Percentiles rank a stretch among this genome's conserved stretches.
phyloP scores from a whole-genome alignment of 2,888 invertebrate species.

The Laspeyria flexula region DNA sequence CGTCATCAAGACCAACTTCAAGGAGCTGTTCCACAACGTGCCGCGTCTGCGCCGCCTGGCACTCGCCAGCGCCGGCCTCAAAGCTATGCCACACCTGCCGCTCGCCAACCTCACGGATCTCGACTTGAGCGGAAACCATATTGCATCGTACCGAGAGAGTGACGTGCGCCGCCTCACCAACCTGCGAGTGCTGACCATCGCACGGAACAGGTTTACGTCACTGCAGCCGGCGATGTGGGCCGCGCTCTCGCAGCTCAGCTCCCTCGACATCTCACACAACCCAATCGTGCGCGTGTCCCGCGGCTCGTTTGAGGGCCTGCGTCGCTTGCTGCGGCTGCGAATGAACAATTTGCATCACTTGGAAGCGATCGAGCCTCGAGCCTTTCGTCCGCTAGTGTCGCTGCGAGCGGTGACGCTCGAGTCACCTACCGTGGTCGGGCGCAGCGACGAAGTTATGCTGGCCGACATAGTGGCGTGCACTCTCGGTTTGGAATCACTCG shows the following conservation, averaged over 20 bases:
- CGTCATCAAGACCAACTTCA: constrained; percentile 91
- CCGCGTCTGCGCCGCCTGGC: constrained; percentile 89
- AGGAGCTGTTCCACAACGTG: constrained; percentile 92
- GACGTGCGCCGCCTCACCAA: constrained; percentile 88
- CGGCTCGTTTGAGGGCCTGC: constrained; percentile 88
- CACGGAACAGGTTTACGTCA: constrained; percentile 89
- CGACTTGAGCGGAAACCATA: constrained; percentile 90
- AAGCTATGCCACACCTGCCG: constrained; percentile 88
- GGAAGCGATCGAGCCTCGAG: constrained; percentile 89
- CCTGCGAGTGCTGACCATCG: constrained; percentile 89
- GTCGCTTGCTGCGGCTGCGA: constrained; percentile 89
- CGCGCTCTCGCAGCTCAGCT: constrained; percentile 87
- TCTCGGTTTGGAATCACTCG: constrained; percentile 57
- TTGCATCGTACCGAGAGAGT: constrained; percentile 88
- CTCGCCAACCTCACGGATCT: constrained; percentile 88
- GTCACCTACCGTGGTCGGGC: constrained; percentile 81
- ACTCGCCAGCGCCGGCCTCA: constrained; percentile 89
- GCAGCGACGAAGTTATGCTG: constrained; percentile 68
- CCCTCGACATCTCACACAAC: constrained; percentile 92
- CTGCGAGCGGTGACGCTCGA: constrained; percentile 88
- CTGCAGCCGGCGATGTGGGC: constrained; percentile 89
- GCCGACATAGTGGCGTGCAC: constrained; percentile 49
- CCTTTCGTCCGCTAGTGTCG: constrained; percentile 87
- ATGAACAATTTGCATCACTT: constrained; percentile 88
- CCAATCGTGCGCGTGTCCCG: constrained; percentile 89